phyloP scores from a whole-genome alignment of 2,888 invertebrate genomes.

The Drosophila melanosoma region DNA sequence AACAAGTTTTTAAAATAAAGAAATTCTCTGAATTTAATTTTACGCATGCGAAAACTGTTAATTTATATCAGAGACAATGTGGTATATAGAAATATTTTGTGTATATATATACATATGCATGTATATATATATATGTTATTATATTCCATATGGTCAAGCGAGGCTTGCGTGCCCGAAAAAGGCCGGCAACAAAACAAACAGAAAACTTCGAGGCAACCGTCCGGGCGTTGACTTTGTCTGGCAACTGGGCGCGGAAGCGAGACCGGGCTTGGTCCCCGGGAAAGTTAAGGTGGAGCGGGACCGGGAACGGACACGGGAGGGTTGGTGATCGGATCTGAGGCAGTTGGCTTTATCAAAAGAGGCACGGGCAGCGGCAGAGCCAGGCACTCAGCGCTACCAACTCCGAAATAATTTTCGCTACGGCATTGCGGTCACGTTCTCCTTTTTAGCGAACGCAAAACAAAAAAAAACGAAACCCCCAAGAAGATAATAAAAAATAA shows the following conservation, averaged over 20 bases:
- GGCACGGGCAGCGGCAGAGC: conserved; percentile 16
- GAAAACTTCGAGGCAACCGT: conserved; percentile 24
- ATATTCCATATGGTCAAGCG: conserved; percentile 61
- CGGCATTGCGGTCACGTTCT: conserved; percentile 78
- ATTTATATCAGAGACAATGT: neutral
- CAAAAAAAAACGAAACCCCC: conserved; percentile 1
- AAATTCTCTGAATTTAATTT: neutral
- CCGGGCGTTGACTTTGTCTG: conserved; percentile 68
- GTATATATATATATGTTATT: conserved; percentile 14
- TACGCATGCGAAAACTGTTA: neutral
- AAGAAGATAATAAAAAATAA: conserved; percentile 1
- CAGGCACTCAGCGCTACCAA: conserved; percentile 50
- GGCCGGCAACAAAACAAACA: conserved; percentile 52
- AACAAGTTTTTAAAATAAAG: neutral
- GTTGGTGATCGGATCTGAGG: conserved; percentile 6
- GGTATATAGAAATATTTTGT: conserved; percentile 3
- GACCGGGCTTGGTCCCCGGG: conserved; percentile 27
- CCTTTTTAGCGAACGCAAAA: conserved; percentile 49
- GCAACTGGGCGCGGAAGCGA: conserved; percentile 47
- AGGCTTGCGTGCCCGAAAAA: conserved; percentile 75
- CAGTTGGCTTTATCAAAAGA: conserved; percentile 45
- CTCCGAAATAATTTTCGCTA: conserved; percentile 55
- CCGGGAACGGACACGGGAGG: neutral
- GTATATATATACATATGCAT: conserved; percentile 11
- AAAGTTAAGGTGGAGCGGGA: neutral